Evolutionary conservation across 2,888 invertebrate genomes (phyloP).

Genomic region (Limnephilus lunatus): DNA sequence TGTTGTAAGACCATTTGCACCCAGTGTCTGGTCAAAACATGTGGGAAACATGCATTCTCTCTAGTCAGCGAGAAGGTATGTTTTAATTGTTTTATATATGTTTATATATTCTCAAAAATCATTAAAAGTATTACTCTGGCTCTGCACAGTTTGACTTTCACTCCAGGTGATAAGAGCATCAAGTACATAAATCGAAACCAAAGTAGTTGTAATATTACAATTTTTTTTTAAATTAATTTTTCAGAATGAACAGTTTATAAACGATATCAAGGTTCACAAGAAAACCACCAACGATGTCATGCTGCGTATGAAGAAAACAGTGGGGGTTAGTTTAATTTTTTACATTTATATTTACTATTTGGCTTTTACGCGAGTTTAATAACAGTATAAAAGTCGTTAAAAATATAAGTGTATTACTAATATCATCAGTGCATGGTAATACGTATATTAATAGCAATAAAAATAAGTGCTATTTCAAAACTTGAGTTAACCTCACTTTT

Average conservation of each 20-base stretch:
- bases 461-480: no score
- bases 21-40: constrained; percentile 74
- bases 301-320: constrained; percentile 74
- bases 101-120: background rate
- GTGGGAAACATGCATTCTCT: constrained; percentile 73
- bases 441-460: no score
- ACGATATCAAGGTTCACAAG: constrained; percentile 70
- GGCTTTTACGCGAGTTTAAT: background rate
- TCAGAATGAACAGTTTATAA: constrained; percentile 72
- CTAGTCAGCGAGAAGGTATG: constrained; percentile 72
- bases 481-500: no score
- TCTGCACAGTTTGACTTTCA: no score
- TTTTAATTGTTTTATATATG: background rate
- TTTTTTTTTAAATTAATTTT: constrained; percentile 66
- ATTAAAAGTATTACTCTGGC: no score
- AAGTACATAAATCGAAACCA: background rate
- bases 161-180: no score
- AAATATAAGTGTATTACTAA: no score
- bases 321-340: constrained; percentile 70
- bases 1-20: constrained; percentile 73
- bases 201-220: background rate
- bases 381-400: background rate
- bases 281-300: constrained; percentile 74
- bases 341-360: background rate
- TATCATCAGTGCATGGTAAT: no score